Evolutionary conservation across 1,140 invertebrate genomes (phyloP).

Genomic region (Drosophila teissieri): DNA sequence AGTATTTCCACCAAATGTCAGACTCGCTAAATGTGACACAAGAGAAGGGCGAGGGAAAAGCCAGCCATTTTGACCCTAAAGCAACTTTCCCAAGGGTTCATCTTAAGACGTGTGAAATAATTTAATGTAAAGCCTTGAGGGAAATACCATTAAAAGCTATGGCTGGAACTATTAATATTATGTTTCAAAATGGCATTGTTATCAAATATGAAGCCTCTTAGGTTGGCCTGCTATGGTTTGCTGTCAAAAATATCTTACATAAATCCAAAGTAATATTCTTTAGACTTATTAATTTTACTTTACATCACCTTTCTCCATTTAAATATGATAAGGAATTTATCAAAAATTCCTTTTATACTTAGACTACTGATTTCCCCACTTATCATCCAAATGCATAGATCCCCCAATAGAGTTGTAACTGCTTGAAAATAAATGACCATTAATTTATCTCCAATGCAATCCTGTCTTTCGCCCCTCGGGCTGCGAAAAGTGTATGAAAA

Average conservation of each 20-base stretch:
- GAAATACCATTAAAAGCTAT: background rate
- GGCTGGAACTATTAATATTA: background rate
- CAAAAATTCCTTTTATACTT: too few relatives aligned
- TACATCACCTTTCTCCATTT: too few relatives aligned
- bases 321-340: background rate
- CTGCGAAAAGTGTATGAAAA: constrained; percentile 11
- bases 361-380: constrained; percentile 6
- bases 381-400: background rate
- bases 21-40: constrained; percentile 67
- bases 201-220: too few relatives aligned
- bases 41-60: constrained; percentile 25
- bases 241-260: too few relatives aligned
- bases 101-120: background rate
- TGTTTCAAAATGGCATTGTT: too few relatives aligned
- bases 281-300: too few relatives aligned
- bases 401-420: constrained; percentile 31
- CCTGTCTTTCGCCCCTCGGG: constrained; percentile 21
- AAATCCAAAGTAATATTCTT: too few relatives aligned
- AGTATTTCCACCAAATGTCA: constrained; percentile 71
- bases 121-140: too few relatives aligned
- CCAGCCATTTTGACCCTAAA: background rate
- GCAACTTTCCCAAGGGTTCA: constrained; percentile 6
- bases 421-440: constrained; percentile 33
- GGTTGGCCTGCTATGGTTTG: too few relatives aligned
- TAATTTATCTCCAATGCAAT: constrained; percentile 24